Evolutionary conservation across 2,888 invertebrate species (phyloP).

Genomic region (Xylocampa areola): DNA sequence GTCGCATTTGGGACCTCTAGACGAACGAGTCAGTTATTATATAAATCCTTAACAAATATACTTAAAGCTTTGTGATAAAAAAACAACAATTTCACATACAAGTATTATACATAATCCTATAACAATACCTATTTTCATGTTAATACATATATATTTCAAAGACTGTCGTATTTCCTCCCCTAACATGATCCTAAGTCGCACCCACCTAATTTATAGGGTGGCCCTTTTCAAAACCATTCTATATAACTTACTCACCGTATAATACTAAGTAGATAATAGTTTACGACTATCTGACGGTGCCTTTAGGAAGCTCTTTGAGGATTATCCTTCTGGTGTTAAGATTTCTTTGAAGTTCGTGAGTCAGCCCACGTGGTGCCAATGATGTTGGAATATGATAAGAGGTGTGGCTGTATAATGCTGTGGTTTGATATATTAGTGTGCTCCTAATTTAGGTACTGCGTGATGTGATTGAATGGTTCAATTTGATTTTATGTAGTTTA

Average conservation of each 20-base stretch:
- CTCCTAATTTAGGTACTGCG: too few species aligned
- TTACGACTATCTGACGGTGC: slow-evolving; percentile 37
- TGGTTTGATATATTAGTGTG: neutral
- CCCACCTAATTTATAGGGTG: slow-evolving; percentile 10
- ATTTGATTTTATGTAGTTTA: too few species aligned
- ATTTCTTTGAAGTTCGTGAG: slow-evolving; percentile 65
- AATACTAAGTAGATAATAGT: slow-evolving; percentile 32
- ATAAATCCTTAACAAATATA: too few species aligned
- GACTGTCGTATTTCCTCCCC: too few species aligned
- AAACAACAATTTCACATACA: too few species aligned
- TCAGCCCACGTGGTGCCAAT: slow-evolving; percentile 29
- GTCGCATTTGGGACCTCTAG: too few species aligned
- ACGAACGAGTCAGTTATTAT: too few species aligned
- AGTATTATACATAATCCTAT: too few species aligned
- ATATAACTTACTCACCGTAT: slow-evolving; percentile 23
- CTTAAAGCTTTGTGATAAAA: too few species aligned
- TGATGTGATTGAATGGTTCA: too few species aligned
- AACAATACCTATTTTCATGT: too few species aligned
- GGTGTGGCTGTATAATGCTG: slow-evolving; percentile 4
- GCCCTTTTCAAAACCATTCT: slow-evolving; percentile 25
- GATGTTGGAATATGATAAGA: slow-evolving; percentile 33
- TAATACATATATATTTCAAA: too few species aligned
- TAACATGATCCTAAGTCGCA: neutral
- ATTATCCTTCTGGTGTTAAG: slow-evolving; percentile 63
- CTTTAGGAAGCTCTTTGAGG: slow-evolving; percentile 54